A percentile compares a stretch with the other conserved stretches of the same genome.
Conservation (phyloP, 2,113 vertebrate genomes). For the Phainopepla nitens region DNA sequence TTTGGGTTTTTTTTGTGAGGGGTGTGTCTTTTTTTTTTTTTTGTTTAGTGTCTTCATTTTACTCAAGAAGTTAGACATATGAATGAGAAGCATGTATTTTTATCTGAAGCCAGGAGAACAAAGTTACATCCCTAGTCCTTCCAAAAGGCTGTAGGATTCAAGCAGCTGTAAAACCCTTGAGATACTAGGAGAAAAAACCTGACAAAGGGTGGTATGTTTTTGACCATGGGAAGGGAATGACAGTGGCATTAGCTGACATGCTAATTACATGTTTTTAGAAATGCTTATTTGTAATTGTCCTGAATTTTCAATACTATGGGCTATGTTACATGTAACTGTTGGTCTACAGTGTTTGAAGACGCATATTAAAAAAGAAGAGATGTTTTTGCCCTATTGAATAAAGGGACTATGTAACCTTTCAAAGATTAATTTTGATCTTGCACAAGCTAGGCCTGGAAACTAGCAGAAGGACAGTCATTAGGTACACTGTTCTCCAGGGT, state of each 20-base stretch:
- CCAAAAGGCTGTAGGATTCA: neutral
- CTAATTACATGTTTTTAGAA: neutral
- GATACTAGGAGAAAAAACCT: neutral
- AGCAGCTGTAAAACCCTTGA: neutral
- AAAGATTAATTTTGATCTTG: neutral
- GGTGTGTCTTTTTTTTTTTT: neutral
- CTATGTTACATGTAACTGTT: neutral
- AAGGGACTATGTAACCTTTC: neutral
- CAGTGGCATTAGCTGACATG: neutral
- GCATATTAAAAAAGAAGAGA: neutral
- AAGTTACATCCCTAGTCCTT: neutral
- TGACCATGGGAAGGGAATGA: neutral
- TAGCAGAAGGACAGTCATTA: neutral
- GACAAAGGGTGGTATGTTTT: neutral
- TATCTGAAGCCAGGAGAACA: neutral
- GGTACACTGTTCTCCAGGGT: neutral
- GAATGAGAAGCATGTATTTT: neutral
- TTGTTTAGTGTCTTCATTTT: neutral
- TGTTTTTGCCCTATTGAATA: neutral
- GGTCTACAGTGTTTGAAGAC: neutral
- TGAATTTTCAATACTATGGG: neutral
- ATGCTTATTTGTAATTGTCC: neutral
- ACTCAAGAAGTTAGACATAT: neutral
- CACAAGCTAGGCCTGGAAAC: neutral
- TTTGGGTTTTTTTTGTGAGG: rapidly evolving